These are phyloP conservation scores for Mechanitis mazaeus DNA, from an alignment of 2,888 invertebrate species.

Conservation along the genomic window DNA sequence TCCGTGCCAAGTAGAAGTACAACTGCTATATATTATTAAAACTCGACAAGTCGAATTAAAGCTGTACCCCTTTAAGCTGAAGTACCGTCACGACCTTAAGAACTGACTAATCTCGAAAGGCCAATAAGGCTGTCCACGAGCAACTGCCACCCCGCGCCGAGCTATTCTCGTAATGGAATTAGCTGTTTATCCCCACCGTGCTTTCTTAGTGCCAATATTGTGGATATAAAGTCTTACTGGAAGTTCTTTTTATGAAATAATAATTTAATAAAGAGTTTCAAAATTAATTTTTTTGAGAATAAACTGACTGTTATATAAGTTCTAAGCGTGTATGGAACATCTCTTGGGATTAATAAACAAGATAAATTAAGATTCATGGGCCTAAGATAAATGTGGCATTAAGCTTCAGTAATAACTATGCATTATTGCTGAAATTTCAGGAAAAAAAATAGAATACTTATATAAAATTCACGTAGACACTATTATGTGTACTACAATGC, in stretches of 20 bases:
- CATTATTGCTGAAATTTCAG: too few species aligned
- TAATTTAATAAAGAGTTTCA: background rate
- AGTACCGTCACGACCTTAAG: slow-evolving; percentile 27
- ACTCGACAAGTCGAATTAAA: slow-evolving; percentile 4
- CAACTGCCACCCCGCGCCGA: slow-evolving; percentile 38
- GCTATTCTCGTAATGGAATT: slow-evolving; percentile 53
- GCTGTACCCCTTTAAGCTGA: slow-evolving; percentile 24
- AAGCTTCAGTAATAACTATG: too few species aligned
- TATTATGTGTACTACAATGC: too few species aligned
- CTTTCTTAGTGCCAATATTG: slow-evolving; percentile 30
- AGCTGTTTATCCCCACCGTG: slow-evolving; percentile 46
- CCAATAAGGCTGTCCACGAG: slow-evolving; percentile 35
- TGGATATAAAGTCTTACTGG: slow-evolving; percentile 20
- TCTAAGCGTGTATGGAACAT: too few species aligned
- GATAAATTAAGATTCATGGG: too few species aligned
- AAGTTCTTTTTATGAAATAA: slow-evolving; percentile 12
- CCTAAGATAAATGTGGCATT: too few species aligned
- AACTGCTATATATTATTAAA: background rate
- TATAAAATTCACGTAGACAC: too few species aligned
- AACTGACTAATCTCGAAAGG: slow-evolving; percentile 30
- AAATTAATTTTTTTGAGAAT: background rate
- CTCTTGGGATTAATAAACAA: too few species aligned
- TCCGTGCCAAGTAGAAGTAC: too few species aligned
- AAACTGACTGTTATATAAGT: too few species aligned
- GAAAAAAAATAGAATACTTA: too few species aligned